Evolutionary conservation across 2,888 invertebrate genomes (phyloP).

Genomic region (Noctua janthe): DNA sequence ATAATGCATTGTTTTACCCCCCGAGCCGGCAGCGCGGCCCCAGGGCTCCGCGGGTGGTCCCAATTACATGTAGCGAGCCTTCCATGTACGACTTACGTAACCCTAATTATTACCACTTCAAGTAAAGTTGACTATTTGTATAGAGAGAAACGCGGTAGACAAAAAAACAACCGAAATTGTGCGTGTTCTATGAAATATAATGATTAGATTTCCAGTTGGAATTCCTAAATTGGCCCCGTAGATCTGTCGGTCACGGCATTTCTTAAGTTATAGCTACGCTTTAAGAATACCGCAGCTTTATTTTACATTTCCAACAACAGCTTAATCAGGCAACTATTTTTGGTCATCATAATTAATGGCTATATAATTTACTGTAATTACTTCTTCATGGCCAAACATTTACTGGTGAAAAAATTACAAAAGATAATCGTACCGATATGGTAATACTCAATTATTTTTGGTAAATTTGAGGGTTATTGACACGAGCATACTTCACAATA

Average conservation of each 20-base stretch:
- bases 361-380: conserved; percentile 50
- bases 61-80: conserved; percentile 76
- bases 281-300: conserved; percentile 48
- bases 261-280: conserved; percentile 61
- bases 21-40: conserved; percentile 65
- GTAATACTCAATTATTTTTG: conserved; percentile 47
- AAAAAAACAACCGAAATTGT: conserved; percentile 75
- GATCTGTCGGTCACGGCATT: conserved; percentile 68
- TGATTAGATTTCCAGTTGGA: conserved; percentile 73
- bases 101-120: conserved; percentile 82
- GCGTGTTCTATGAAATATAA: conserved; percentile 76
- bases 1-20: conserved; percentile 70
- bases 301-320: conserved; percentile 44
- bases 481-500: neutral
- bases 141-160: conserved; percentile 67
- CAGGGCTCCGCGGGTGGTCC: conserved; percentile 80
- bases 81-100: conserved; percentile 75
- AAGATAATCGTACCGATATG: conserved; percentile 39
- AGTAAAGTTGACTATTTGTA: conserved; percentile 78
- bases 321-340: conserved; percentile 53
- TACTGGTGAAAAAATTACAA: conserved; percentile 32
- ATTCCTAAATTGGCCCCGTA: conserved; percentile 76
- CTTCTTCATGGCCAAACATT: conserved; percentile 34
- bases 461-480: conserved; percentile 18
- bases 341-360: conserved; percentile 53